These are phyloP conservation scores for Metaphire vulgaris DNA, from an alignment of 1,140 invertebrate genomes.

Conservation along the genomic window DNA sequence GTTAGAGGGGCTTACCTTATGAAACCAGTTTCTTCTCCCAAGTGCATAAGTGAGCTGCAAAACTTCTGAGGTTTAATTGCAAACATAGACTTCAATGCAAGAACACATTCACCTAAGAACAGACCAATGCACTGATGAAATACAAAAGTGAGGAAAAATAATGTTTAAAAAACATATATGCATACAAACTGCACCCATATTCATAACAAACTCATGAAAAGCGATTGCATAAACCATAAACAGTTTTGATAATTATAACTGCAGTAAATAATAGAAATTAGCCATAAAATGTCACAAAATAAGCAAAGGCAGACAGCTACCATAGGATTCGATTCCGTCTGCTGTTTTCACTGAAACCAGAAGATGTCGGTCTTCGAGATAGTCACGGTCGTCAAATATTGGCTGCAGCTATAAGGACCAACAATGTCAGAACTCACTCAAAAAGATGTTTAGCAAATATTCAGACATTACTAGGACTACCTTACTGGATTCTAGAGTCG, in stretches of 20 bases:
- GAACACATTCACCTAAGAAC: constrained; percentile 45
- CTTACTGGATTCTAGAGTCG: too few species aligned
- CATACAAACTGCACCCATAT: too few species aligned
- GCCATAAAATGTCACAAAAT: too few species aligned
- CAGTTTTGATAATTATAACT: too few species aligned
- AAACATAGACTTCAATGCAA: constrained; percentile 44
- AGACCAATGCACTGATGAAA: too few species aligned
- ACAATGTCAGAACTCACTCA: neutral
- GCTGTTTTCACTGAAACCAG: constrained; percentile 44
- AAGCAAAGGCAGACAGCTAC: too few species aligned
- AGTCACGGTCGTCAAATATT: constrained; percentile 45
- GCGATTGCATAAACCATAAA: too few species aligned
- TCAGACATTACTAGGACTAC: too few species aligned
- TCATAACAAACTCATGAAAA: too few species aligned
- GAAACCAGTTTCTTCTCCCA: constrained; percentile 46
- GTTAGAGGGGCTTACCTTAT: constrained; percentile 44
- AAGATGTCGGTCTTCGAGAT: constrained; percentile 49
- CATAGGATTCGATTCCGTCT: constrained; percentile 47
- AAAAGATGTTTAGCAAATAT: neutral
- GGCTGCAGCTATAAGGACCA: constrained; percentile 39
- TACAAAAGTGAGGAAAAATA: too few species aligned
- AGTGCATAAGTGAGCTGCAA: constrained; percentile 40
- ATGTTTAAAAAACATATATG: too few species aligned
- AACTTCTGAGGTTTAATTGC: constrained; percentile 38
- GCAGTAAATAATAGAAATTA: too few species aligned